Evolutionary conservation across 2,888 invertebrate genomes (phyloP), one percentile per base, ranked within the genome.

Genomic region (Lissonota sp.): DNA sequence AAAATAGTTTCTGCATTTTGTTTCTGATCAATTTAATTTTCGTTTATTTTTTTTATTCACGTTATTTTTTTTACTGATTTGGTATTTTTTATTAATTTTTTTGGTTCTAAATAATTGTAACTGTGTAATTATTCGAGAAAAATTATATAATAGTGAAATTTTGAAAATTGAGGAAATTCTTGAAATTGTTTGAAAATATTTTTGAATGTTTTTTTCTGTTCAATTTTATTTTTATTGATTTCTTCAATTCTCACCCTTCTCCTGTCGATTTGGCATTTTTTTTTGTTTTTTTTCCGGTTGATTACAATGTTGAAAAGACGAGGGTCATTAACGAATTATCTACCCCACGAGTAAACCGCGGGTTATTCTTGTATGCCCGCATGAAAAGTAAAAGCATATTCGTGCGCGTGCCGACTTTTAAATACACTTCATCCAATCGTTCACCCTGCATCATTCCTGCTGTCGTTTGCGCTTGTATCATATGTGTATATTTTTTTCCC

Each of bases 241-340:
- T 26, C 26, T 26, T 26, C 26, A 26, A 26, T 26, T 26, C 26
- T 26, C 26, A 26, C 26, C 26, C 26, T 26, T 26, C 26, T 26
- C 26, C 26, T 26, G 26, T 26, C 3, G 26, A 26, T 26, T 26
- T 26, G 26, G 26, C 26, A 2, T 26, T 26, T 26, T 26, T 26
- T 26, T 26, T 26, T 46, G 1, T 26, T 26, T 26, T 26, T 26
- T 26, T 26, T 46, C 7, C 37, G 2, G 5, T 39, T 40, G 16
- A 26, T 26, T 42, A 4, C 12, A 67, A 60, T 55, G 58, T 37
- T 6, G 39, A 64, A 64, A 73, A 72, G 64, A 66, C 26, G 57
- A 78, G 71, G 75, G 84, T 82, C 80, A 85, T 84, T 73, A 79
- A 80, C 62, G 63, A 83, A 85, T 86, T 83, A 86, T 86, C 85